phyloP scores from a whole-genome alignment of 2,888 invertebrate genomes.

The Tachystola acroxantha region DNA sequence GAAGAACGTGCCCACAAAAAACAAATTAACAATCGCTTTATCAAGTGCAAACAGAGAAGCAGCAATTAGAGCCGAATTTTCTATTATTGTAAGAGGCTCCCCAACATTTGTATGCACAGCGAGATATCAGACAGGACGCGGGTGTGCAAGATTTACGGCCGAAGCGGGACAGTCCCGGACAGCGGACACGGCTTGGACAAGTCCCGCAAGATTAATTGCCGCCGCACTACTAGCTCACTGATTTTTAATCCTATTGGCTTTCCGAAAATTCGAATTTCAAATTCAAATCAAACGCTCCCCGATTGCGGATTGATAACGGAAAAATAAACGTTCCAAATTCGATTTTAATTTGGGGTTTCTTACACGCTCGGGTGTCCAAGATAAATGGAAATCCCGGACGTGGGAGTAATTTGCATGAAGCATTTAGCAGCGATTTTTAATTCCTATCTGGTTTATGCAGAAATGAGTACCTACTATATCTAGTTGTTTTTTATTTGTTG shows the following conservation, averaged over 20 bases:
- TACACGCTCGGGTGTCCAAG: slow-evolving; percentile 17
- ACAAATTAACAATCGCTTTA: slow-evolving; percentile 1
- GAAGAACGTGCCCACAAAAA: too few species aligned
- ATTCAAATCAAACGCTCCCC: slow-evolving; percentile 26
- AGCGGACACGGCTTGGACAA: slow-evolving; percentile 47
- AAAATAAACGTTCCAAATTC: slow-evolving; percentile 10
- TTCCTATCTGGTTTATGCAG: slow-evolving; percentile 13
- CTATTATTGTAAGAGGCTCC: slow-evolving; percentile 33
- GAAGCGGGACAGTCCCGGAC: slow-evolving; percentile 34
- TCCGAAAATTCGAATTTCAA: slow-evolving; percentile 34
- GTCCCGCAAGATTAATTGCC: slow-evolving; percentile 61
- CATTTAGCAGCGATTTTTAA: slow-evolving; percentile 29
- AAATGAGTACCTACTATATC: too few species aligned
- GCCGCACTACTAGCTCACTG: slow-evolving; percentile 46
- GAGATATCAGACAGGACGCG: slow-evolving; percentile 45
- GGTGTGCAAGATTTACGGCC: slow-evolving; percentile 56
- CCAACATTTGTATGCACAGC: slow-evolving; percentile 51
- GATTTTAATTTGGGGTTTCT: slow-evolving; percentile 13
- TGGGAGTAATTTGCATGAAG: slow-evolving; percentile 26
- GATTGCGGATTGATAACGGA: slow-evolving; percentile 15
- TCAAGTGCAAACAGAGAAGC: slow-evolving; percentile 13
- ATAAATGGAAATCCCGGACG: slow-evolving; percentile 17
- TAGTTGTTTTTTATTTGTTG: too few species aligned
- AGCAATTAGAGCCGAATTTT: slow-evolving; percentile 34
- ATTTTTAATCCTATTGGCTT: slow-evolving; percentile 48